phyloP scores from a whole-genome alignment of 1,140 invertebrate species.

The Drosophila ananassae region DNA sequence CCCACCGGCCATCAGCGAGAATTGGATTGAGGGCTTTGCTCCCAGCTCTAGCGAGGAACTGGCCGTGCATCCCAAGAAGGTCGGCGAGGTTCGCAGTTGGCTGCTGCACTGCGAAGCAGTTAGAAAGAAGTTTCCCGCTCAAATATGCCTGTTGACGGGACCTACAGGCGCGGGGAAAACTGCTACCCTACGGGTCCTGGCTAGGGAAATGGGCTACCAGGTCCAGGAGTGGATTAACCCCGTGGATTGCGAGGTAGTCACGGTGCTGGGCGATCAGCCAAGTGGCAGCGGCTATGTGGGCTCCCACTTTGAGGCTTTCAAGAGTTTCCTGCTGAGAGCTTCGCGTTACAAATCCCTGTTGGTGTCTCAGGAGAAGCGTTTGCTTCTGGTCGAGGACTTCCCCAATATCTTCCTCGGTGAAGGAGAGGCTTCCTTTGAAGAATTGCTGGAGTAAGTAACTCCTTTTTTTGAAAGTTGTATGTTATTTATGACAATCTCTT shows the following conservation, averaged over 20 bases:
- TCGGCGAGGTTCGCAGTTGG: slow-evolving; percentile 87
- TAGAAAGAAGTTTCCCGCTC: slow-evolving; percentile 83
- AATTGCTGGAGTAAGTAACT: slow-evolving; percentile 87
- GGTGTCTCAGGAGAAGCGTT: slow-evolving; percentile 84
- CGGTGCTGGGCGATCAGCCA: slow-evolving; percentile 58
- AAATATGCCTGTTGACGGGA: slow-evolving; percentile 88
- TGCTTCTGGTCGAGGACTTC: slow-evolving; percentile 90
- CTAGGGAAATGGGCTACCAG: slow-evolving; percentile 86
- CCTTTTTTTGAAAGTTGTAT: neutral
- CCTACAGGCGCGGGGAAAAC: slow-evolving; percentile 91
- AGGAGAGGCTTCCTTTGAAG: slow-evolving; percentile 85
- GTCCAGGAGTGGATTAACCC: slow-evolving; percentile 90
- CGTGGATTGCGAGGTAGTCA: slow-evolving; percentile 85
- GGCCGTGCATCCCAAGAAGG: slow-evolving; percentile 87
- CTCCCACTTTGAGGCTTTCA: slow-evolving; percentile 88
- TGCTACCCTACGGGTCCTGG: slow-evolving; percentile 86
- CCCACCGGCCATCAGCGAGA: slow-evolving; percentile 40
- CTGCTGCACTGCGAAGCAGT: slow-evolving; percentile 77
- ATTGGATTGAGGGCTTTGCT: slow-evolving; percentile 86
- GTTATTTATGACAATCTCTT: neutral
- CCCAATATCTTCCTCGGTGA: slow-evolving; percentile 89
- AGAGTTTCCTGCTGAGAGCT: slow-evolving; percentile 88
- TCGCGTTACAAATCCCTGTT: slow-evolving; percentile 89
- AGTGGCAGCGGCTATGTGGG: slow-evolving; percentile 82
- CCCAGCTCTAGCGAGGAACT: slow-evolving; percentile 85